Conservation (phyloP, 2,113 vertebrate genomes). For the Entelurus aequoreus region DNA sequence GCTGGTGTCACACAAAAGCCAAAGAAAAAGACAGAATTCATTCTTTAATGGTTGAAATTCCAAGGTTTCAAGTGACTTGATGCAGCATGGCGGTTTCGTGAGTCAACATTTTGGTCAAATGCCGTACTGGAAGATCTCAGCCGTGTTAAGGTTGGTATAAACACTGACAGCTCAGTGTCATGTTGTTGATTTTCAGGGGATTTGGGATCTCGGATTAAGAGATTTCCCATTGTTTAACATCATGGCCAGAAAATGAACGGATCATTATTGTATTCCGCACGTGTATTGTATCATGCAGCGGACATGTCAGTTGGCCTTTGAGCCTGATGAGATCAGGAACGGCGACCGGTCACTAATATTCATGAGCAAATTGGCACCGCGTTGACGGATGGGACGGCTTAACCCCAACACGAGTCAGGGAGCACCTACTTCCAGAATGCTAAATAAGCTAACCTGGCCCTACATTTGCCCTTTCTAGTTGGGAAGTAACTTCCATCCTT, state of each 20-base stretch:
- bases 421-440: background rate
- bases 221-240: background rate
- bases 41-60: too few relatives aligned
- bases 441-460: background rate
- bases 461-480: conserved; percentile 3
- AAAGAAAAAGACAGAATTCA: too few relatives aligned
- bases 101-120: too few relatives aligned
- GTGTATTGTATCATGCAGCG: background rate
- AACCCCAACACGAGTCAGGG: conserved; percentile 1
- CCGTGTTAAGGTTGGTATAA: background rate
- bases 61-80: too few relatives aligned
- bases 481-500: conserved; percentile 13
- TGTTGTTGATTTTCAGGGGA: background rate
- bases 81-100: too few relatives aligned
- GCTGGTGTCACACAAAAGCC: too few relatives aligned
- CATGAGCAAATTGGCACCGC: conserved; percentile 8
- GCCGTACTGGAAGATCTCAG: too few relatives aligned
- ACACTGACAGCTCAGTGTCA: background rate
- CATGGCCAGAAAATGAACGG: background rate
- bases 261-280: background rate
- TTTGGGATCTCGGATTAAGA: background rate
- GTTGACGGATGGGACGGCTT: conserved; percentile 5
- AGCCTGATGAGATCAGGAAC: conserved; percentile 5
- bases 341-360: conserved; percentile 11
- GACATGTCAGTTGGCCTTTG: conserved; percentile 7